Percentiles rank a stretch among this genome's conserved stretches.
phyloP scores from a whole-genome alignment of 2,113 vertebrate species.

The Grammomys surdaster region DNA sequence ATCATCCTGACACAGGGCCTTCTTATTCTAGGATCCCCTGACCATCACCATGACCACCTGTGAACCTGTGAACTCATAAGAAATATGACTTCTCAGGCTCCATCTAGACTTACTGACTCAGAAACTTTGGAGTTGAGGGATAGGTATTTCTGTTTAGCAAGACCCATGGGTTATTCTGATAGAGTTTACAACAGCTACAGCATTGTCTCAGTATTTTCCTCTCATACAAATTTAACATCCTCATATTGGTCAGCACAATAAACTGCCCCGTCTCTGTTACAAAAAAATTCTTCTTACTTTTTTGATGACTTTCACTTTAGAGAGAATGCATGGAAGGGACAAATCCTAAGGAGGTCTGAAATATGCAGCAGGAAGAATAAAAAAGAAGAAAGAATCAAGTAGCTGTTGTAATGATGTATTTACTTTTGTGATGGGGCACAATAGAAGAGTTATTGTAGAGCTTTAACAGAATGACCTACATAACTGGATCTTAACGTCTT shows the following conservation, averaged over 20 bases:
- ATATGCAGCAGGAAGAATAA: neutral
- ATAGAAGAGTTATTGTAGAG: neutral
- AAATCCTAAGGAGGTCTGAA: neutral
- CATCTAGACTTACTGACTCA: neutral
- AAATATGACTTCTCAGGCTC: neutral
- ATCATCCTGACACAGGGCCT: too few relatives aligned
- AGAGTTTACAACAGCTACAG: neutral
- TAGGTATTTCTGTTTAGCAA: neutral
- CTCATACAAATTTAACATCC: neutral
- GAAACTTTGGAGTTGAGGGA: neutral
- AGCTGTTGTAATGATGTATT: slow-evolving; percentile 23
- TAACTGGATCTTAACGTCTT: neutral
- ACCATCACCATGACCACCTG: rapidly evolving
- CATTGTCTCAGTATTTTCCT: neutral
- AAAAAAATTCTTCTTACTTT: neutral
- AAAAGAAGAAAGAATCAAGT: neutral
- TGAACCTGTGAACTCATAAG: neutral
- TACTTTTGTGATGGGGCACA: neutral
- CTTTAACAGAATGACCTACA: neutral
- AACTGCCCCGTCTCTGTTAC: neutral
- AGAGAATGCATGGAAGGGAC: neutral
- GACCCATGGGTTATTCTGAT: neutral
- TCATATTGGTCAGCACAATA: neutral
- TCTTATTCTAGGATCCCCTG: neutral
- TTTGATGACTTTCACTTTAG: neutral